phyloP scores from a whole-genome alignment of 2,888 invertebrate species.

The Rhamphomyia laevipes region DNA sequence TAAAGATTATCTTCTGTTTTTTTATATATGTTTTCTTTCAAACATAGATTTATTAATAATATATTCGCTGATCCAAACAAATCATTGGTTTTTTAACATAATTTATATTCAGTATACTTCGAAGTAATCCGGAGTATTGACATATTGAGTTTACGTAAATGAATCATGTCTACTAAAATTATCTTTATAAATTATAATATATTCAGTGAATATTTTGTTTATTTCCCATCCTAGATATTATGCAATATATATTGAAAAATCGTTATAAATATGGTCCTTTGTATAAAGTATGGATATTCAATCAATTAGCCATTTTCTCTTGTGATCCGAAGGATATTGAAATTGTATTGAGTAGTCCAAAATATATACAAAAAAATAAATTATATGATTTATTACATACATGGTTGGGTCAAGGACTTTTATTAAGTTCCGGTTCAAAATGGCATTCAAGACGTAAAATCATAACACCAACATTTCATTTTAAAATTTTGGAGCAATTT shows the following conservation, averaged over 20 bases:
- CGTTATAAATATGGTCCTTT: constrained; percentile 35
- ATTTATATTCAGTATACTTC: no score
- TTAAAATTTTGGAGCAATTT: constrained; percentile 62
- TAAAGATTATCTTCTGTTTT: no score
- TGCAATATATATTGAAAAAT: constrained; percentile 20
- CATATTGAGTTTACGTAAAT: no score
- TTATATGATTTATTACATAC: constrained; percentile 34
- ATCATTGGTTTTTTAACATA: no score
- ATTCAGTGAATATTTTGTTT: no score
- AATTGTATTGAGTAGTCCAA: constrained; percentile 29
- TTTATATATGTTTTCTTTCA: no score
- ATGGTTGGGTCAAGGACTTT: constrained; percentile 40
- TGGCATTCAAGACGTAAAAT: constrained; percentile 60
- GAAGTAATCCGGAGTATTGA: no score
- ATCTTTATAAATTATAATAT: no score
- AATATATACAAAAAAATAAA: constrained; percentile 26
- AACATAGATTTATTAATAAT: no score
- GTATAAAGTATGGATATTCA: constrained; percentile 38
- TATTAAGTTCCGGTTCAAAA: constrained; percentile 38
- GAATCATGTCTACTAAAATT: no score
- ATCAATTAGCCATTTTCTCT: constrained; percentile 34
- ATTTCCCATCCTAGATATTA: constrained; percentile 23
- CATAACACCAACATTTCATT: constrained; percentile 68
- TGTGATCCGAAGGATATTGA: constrained; percentile 39
- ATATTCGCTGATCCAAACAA: no score